phyloP scores from a whole-genome alignment of 2,888 invertebrate species.

The Diarsia dahlii region DNA sequence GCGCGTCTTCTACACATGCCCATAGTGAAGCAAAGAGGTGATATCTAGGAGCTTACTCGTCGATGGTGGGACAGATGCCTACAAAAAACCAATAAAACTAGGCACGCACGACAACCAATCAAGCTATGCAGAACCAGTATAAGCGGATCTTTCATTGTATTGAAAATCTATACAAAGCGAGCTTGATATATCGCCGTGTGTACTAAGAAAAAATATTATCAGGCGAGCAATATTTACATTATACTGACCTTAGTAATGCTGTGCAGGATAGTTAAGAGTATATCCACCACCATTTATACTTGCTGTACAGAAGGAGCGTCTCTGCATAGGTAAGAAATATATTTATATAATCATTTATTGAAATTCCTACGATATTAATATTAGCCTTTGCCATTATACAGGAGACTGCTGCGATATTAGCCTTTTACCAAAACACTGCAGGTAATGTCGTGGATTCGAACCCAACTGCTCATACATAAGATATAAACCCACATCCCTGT shows the following conservation, averaged over 20 bases:
- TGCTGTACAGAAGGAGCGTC: slow-evolving; percentile 81
- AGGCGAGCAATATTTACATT: slow-evolving; percentile 34
- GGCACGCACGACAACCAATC: too few species aligned
- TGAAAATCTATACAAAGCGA: too few species aligned
- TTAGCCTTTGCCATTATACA: not conserved
- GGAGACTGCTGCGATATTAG: not conserved
- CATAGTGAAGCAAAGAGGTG: not conserved
- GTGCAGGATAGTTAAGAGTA: slow-evolving; percentile 73
- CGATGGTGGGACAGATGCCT: not conserved
- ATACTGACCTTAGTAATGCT: slow-evolving; percentile 78
- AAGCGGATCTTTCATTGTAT: too few species aligned
- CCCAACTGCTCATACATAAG: not conserved
- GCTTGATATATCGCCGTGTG: too few species aligned
- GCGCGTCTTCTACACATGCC: not conserved
- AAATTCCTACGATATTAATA: not conserved
- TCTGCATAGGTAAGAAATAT: slow-evolving; percentile 71
- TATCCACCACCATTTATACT: slow-evolving; percentile 88
- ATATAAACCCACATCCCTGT: not conserved
- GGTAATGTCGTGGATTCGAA: slow-evolving; percentile 9
- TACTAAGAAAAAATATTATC: not conserved
- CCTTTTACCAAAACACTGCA: not conserved
- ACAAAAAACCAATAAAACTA: not conserved
- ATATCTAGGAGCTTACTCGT: not conserved
- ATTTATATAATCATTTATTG: slow-evolving; percentile 52
- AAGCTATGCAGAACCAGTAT: too few species aligned